Percentiles rank a stretch among this genome's conserved stretches.
phyloP scores from a whole-genome alignment of 2,113 vertebrate species.

The Nerophis lumbriciformis region DNA sequence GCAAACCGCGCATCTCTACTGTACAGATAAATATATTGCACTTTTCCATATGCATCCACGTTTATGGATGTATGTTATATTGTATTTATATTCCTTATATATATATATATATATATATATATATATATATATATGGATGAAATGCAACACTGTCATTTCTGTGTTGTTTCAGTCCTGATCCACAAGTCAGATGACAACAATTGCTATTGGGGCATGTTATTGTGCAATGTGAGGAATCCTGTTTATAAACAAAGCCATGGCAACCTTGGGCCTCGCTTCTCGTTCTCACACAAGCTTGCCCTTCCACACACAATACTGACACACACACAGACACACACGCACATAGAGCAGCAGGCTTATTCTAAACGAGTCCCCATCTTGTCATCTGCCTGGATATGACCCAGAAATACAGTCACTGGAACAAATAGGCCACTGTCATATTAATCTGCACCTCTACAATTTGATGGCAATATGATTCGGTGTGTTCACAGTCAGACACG shows the following conservation, averaged over 20 bases:
- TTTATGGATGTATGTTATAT: too few relatives aligned
- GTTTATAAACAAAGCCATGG: slow-evolving; percentile 73
- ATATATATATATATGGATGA: too few relatives aligned
- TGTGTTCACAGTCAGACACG: slow-evolving; percentile 12
- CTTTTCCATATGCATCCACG: too few relatives aligned
- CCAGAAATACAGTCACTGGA: slow-evolving; percentile 74
- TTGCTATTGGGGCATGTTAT: slow-evolving; percentile 66
- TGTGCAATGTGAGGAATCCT: slow-evolving; percentile 58
- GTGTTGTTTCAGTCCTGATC: slow-evolving; percentile 42
- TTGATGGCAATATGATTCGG: slow-evolving; percentile 61
- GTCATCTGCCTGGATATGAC: slow-evolving; percentile 70
- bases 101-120: too few relatives aligned
- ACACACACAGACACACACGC: slow-evolving; percentile 8
- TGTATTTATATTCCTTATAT: too few relatives aligned
- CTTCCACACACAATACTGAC: slow-evolving; percentile 23
- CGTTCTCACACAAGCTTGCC: slow-evolving; percentile 28
- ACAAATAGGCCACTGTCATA: slow-evolving; percentile 65
- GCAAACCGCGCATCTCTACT: too few relatives aligned
- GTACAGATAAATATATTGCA: too few relatives aligned
- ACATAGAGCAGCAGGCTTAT: slow-evolving; percentile 25
- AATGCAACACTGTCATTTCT: too few relatives aligned
- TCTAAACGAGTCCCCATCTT: slow-evolving; percentile 56
- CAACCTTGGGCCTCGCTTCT: slow-evolving; percentile 49
- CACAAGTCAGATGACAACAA: slow-evolving; percentile 54
- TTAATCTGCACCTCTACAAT: slow-evolving; percentile 67